phyloP scores from a whole-genome alignment of 1,140 invertebrate genomes.

The Melitaea cinxia region DNA sequence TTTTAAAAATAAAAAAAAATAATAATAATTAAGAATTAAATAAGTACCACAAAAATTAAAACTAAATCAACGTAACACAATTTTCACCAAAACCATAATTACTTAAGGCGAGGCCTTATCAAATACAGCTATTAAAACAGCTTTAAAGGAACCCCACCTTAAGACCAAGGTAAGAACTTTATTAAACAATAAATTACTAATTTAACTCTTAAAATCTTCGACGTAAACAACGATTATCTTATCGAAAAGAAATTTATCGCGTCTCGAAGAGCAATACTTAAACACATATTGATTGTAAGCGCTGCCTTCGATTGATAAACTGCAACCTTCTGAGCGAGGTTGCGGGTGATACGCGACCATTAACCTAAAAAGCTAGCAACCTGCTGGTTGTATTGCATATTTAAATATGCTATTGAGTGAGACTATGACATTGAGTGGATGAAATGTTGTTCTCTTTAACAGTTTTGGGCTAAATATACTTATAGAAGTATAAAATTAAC shows the following conservation, averaged over 20 bases:
- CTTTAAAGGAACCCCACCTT: no score
- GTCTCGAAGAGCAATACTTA: conserved; percentile 4
- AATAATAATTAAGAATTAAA: no score
- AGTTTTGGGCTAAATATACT: not conserved
- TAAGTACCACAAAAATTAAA: no score
- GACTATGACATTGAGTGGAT: not conserved
- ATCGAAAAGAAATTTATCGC: conserved; percentile 3
- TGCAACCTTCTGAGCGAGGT: conserved; percentile 37
- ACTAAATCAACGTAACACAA: no score
- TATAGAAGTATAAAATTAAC: no score
- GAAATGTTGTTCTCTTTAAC: not conserved
- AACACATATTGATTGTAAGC: conserved; percentile 15
- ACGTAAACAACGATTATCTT: not conserved
- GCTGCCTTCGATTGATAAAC: conserved; percentile 32
- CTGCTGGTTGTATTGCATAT: not conserved
- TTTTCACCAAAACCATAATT: no score
- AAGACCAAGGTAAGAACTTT: no score
- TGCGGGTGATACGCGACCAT: conserved; percentile 33
- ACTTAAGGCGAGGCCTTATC: no score
- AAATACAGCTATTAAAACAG: no score
- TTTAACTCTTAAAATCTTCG: not conserved
- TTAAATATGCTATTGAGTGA: no score
- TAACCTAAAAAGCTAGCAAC: conserved; percentile 39
- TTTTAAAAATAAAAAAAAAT: no score
- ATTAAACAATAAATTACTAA: no score